phyloP scores from a whole-genome alignment of 2,113 vertebrate species.

The Oncorhynchus keta region DNA sequence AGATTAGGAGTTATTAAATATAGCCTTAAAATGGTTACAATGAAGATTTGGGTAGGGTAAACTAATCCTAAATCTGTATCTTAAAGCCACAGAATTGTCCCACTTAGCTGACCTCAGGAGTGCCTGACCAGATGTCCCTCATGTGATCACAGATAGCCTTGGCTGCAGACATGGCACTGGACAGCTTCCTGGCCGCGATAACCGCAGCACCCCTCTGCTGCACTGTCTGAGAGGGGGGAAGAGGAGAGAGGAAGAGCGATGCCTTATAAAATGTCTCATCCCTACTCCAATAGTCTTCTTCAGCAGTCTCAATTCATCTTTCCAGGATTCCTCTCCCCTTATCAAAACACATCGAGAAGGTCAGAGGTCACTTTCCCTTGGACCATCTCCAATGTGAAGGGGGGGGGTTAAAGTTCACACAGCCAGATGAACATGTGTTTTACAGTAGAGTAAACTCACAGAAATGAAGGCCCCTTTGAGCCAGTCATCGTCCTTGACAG shows the following conservation, averaged over 20 bases:
- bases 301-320: too few species aligned
- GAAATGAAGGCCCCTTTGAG: conserved; percentile 90
- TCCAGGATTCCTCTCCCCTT: too few species aligned
- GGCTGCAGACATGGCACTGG: conserved; percentile 97
- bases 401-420: too few species aligned
- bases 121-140: conserved; percentile 93
- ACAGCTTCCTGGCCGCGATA: conserved; percentile 94
- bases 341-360: too few species aligned
- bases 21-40: not conserved
- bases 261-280: not conserved
- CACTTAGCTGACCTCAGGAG: conserved; percentile 79
- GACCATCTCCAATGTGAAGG: too few species aligned
- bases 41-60: not conserved
- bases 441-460: conserved; percentile 70
- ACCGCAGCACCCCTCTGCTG: conserved; percentile 93
- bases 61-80: not conserved
- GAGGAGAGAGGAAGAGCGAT: not conserved
- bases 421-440: too few species aligned
- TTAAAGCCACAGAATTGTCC: not conserved
- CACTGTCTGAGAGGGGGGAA: conserved; percentile 79
- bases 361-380: not conserved
- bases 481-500: conserved; percentile 90
- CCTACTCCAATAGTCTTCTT: too few species aligned
- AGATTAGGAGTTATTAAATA: too few species aligned
- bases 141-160: conserved; percentile 97